Base-by-base conservation (phyloP, 1,140 invertebrate species). In the Macrobrachium rosenbergii region DNA sequence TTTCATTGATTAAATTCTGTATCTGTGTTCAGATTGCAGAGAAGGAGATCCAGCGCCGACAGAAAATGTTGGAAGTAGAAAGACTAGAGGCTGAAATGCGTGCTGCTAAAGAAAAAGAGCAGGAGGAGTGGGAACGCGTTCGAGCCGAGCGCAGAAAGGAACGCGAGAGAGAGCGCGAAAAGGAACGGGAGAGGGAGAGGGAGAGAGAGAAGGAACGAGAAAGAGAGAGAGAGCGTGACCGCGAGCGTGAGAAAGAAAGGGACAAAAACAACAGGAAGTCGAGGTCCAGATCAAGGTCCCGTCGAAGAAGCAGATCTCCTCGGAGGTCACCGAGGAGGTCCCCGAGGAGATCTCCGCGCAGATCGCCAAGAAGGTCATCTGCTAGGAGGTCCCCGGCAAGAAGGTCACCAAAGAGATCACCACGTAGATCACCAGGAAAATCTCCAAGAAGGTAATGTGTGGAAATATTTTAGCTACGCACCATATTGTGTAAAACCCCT, bases 1-100 rank as follows among this genome's bases (percentile, higher is more conserved):
- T 21, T 76, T 19, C n/a, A 5, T 73, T 19, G n/a, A 5, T 73
- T 73, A 16, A 10, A n/a, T n/a, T 7, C 6, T 19, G 17, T 19
- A 43, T 82, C 62, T 52, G 67, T 69, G 92, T 17, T 88, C 16
- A 97, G 96, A 97, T 97, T 91, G 95, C 95, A 82, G 94, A 96
- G 89, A 97, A 97, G 92, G 96, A 97, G 93, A 96, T 96, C 91
- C 95, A 96, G 92, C 93, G 96, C 77, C 94, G 96, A 77, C 95
- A 96, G 91, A 96, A 96, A 90, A 91, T 96, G 90, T 95, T 73
- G 7, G 86, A 88, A 59, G 59, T 88, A 62, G 84, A 87, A 52
- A 63, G 84, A 5, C 75, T 63, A 6, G 77, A 87, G 52, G 84
- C 84, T 16, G 84, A 87, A 52, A 75, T 87, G 84, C 80, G 67